Conservation (phyloP, 1,140 invertebrate species). For the Neoseiulus cucumeris region DNA sequence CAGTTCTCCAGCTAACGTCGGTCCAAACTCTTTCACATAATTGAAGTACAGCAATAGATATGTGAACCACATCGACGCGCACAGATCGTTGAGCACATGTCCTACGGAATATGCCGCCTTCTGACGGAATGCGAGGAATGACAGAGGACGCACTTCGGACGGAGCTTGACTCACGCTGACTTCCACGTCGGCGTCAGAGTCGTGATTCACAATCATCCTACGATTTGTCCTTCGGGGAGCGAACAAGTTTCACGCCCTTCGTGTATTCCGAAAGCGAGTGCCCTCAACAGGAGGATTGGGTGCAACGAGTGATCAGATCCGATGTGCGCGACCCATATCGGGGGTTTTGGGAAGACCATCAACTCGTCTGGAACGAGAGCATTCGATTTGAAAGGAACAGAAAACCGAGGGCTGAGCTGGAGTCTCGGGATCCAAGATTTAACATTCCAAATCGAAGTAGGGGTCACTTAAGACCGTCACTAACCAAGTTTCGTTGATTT, state of each 20-base stretch:
- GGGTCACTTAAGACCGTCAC: no score
- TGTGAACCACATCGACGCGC: slow-evolving; percentile 91
- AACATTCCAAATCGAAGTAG: no score
- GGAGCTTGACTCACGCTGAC: neutral
- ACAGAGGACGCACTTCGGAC: neutral
- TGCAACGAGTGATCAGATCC: no score
- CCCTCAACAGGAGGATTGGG: no score
- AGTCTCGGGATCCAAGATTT: no score
- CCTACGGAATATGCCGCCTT: slow-evolving; percentile 46
- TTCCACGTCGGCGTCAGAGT: neutral
- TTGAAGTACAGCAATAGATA: slow-evolving; percentile 69
- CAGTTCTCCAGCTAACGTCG: slow-evolving; percentile 49
- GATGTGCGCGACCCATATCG: no score
- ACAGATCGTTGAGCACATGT: slow-evolving; percentile 82
- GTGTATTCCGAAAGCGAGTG: no score
- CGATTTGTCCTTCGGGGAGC: neutral
- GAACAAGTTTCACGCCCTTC: neutral
- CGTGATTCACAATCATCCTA: neutral
- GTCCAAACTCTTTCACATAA: slow-evolving; percentile 37
- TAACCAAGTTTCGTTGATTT: no score
- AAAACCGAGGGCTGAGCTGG: no score
- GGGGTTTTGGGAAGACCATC: no score
- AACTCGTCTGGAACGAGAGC: no score
- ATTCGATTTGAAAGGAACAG: no score
- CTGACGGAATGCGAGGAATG: neutral